Percentiles rank a stretch among this genome's conserved stretches.
phyloP scores from a whole-genome alignment of 2,888 invertebrate genomes.

The Morinoia aosen region DNA sequence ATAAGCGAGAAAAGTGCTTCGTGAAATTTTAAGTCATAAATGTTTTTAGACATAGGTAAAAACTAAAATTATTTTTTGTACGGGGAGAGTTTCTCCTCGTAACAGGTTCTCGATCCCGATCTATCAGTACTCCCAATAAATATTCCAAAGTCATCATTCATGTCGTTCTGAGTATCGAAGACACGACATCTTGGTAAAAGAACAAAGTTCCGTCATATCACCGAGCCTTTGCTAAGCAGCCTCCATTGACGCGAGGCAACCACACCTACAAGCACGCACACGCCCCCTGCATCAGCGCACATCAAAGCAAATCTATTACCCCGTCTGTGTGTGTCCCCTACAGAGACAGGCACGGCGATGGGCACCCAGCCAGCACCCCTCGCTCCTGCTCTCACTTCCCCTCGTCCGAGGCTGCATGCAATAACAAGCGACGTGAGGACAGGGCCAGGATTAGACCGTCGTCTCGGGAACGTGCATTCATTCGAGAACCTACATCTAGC shows the following conservation, averaged over 20 bases:
- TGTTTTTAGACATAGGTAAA: background rate
- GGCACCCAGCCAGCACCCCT: background rate
- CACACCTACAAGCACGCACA: background rate
- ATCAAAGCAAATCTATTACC: background rate
- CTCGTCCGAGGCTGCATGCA: background rate
- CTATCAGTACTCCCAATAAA: background rate
- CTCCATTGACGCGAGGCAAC: background rate
- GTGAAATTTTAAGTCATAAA: background rate
- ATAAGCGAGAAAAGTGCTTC: background rate
- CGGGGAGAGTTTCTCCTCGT: background rate
- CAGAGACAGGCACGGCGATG: background rate
- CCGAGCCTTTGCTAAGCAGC: background rate
- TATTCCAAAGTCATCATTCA: background rate
- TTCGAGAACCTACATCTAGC: no score
- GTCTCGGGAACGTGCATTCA: background rate
- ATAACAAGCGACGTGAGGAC: constrained; percentile 14
- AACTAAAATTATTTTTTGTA: background rate
- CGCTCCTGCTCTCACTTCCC: background rate
- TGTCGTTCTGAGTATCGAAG: background rate
- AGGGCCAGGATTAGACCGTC: background rate
- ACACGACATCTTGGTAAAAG: background rate
- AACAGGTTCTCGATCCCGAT: background rate
- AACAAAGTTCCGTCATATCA: background rate
- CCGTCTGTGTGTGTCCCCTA: background rate
- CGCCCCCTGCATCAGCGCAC: background rate